Base-by-base conservation (phyloP, 2,888 invertebrate genomes). In the Ommatoiulus sabulosus region DNA sequence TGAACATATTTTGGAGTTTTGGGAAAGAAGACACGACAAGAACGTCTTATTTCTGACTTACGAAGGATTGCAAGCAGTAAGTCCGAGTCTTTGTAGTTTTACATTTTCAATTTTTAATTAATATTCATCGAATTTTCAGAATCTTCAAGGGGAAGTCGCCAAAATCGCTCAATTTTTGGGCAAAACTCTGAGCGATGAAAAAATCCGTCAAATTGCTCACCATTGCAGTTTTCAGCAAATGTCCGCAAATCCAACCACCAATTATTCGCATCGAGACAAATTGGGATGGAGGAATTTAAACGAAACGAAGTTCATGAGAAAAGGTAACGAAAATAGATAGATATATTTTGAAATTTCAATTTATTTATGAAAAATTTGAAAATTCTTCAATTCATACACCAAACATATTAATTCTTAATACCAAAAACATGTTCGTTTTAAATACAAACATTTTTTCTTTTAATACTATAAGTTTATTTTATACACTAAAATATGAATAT, bases 41-140 rank as follows among this genome's bases (percentile, higher is more conserved):
- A 96, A 97, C 91, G 93, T 97, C 1, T 93, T 97, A 8, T 96
- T 97, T 92, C 93, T 97, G 86, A 96, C 95, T 91, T 97, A 96
- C 91, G 97, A 97, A 93, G 96, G 97, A 89, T 95, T 97, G 95
- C 96, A 96, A 91, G 94, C 93, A 88, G 93, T 93, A 90, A 63
- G 44, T 86, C 12, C 6, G 48, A 12, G 1, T 10, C 1, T 35
- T 35, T 35, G 0, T 35, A 35, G 35, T 35, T 35, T 35, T 35
- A 35, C 35, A 35, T 35, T 1, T 2, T 35, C 35, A 35, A 35
- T 35, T 35, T 35, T 35, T 35, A 2, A 35, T 35, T 1, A 0
- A 35, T 1, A 35, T 35, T 35, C 35, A 35, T 35, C 1, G 2
- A 35, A 24, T 86, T 46, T 86, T 8, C 44, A 86, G 87, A 35